phyloP scores from a whole-genome alignment of 2,113 vertebrate genomes.

The Chrysemys picta region DNA sequence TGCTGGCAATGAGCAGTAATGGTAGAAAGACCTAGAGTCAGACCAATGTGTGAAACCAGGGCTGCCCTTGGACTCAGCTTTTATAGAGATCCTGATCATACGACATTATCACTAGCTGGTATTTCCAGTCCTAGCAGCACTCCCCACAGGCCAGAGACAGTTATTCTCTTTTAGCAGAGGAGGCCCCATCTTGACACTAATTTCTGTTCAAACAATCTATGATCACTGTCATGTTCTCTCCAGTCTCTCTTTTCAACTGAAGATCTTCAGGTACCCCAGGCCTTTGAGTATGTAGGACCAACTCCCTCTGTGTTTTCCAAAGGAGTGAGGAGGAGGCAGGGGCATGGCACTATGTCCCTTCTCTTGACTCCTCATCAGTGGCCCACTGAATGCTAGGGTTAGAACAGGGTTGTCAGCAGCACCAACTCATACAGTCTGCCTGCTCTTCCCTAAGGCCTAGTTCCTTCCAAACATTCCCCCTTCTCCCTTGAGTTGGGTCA shows the following conservation, averaged over 20 bases:
- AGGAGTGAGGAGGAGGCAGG: not conserved
- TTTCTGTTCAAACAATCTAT: not conserved
- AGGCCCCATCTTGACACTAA: not conserved
- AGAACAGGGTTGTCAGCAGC: too few relatives aligned
- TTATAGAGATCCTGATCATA: not conserved
- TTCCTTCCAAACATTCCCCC: not conserved
- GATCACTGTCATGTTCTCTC: not conserved
- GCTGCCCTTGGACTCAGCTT: not conserved
- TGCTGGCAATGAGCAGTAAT: not conserved
- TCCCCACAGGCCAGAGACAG: not conserved
- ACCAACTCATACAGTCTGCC: too few relatives aligned
- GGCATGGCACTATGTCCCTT: not conserved
- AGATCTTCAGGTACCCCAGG: not conserved
- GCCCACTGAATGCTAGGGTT: not conserved
- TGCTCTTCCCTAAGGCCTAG: not conserved
- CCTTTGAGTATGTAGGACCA: not conserved
- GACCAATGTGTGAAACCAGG: not conserved
- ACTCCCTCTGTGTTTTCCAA: not conserved
- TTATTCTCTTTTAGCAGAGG: not conserved
- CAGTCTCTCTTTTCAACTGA: not conserved
- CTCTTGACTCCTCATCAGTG: not conserved
- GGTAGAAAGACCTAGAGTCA: not conserved
- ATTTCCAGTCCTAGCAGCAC: not conserved
- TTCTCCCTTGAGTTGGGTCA: not conserved
- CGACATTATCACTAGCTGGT: not conserved